These are phyloP conservation scores for Stomorhina lunata DNA, from an alignment of 2,888 invertebrate species.

Conservation along the genomic window DNA sequence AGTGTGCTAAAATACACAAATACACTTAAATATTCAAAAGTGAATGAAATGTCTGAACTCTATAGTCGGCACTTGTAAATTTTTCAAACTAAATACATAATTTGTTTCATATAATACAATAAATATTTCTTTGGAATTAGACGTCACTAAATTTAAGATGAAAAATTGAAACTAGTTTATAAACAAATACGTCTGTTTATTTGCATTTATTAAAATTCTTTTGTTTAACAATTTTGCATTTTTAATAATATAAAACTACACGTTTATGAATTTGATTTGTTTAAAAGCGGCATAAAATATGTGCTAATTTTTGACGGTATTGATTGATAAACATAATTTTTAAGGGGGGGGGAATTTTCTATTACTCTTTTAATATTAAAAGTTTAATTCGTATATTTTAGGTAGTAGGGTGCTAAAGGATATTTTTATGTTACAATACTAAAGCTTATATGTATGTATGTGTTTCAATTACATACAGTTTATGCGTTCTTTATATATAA, in stretches of 20 bases:
- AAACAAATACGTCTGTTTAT: background rate
- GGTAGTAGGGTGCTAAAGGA: conserved; percentile 27
- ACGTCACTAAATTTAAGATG: background rate
- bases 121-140: too few species aligned
- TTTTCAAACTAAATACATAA: background rate
- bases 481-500: too few species aligned
- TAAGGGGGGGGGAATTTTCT: background rate
- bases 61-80: background rate
- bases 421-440: too few species aligned
- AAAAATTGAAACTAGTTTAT: conserved; percentile 9
- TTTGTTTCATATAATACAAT: too few species aligned
- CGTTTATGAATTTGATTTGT: background rate
- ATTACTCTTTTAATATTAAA: background rate
- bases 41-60: background rate
- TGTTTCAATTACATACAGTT: too few species aligned
- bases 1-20: background rate
- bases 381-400: background rate
- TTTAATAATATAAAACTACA: background rate
- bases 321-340: background rate
- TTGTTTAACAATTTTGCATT: conserved; percentile 5
- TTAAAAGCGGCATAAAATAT: background rate
- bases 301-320: background rate
- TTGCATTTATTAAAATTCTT: background rate
- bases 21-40: conserved; percentile 1
- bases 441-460: too few species aligned